Evolutionary conservation across 2,888 invertebrate species (phyloP).

Genomic region (Arge pagana): DNA sequence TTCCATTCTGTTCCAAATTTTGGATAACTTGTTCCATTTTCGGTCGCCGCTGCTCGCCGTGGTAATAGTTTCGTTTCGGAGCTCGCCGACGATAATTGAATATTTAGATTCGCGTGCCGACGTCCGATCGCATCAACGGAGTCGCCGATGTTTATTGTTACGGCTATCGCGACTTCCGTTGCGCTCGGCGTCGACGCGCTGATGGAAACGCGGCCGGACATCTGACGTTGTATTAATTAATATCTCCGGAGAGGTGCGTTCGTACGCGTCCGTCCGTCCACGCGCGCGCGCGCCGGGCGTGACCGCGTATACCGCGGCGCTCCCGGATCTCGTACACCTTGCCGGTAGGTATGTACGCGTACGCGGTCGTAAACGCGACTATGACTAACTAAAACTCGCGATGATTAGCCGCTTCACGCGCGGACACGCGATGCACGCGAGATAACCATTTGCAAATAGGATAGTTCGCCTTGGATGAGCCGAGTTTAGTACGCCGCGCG

Average conservation of each 20-base stretch:
- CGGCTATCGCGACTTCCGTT: neutral
- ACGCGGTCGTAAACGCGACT: slow-evolving; percentile 17
- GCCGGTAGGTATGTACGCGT: no score
- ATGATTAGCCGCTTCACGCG: slow-evolving; percentile 16
- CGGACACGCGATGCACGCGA: slow-evolving; percentile 11
- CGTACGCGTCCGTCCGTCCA: no score
- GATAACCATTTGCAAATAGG: slow-evolving; percentile 14
- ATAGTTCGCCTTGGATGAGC: no score
- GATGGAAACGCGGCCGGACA: slow-evolving; percentile 19
- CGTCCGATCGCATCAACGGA: no score
- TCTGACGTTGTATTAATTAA: slow-evolving; percentile 19
- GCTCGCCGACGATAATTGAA: no score
- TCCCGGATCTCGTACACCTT: no score
- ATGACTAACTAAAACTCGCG: slow-evolving; percentile 6
- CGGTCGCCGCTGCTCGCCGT: no score
- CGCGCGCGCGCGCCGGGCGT: slow-evolving; percentile 22
- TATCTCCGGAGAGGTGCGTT: slow-evolving; percentile 18
- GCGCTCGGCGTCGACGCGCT: slow-evolving; percentile 2
- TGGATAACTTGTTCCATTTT: no score
- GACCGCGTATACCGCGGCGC: slow-evolving; percentile 16
- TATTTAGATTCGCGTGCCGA: no score
- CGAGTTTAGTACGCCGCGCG: no score
- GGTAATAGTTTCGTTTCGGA: no score
- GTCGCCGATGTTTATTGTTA: neutral
- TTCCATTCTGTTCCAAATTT: no score